Percentiles rank a stretch among this genome's conserved stretches.
Evolutionary conservation across 2,888 invertebrate genomes (phyloP).

Genomic region (Cordilura impudica): DNA sequence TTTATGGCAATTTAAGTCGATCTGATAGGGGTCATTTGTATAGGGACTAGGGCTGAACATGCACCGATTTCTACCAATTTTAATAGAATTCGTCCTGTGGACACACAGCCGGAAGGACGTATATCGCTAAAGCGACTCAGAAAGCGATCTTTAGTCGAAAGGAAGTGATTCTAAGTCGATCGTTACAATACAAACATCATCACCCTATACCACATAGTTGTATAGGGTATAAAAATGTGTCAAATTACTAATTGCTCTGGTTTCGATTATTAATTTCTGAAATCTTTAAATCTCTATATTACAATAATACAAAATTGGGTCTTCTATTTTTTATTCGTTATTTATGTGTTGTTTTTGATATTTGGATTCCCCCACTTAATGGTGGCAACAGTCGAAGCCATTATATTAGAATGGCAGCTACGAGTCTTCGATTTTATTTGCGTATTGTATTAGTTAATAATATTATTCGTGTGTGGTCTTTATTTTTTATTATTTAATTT

Average conservation of each 20-base stretch:
- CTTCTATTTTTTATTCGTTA: neutral
- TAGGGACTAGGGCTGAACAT: no score
- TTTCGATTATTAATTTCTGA: slow-evolving; percentile 28
- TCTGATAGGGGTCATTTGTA: no score
- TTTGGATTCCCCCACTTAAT: slow-evolving; percentile 35
- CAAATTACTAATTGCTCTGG: slow-evolving; percentile 56
- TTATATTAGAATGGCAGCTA: neutral
- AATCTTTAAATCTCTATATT: slow-evolving; percentile 15
- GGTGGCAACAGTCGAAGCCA: neutral
- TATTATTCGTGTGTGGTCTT: slow-evolving; percentile 38
- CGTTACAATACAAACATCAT: no score
- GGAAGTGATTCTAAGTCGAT: no score
- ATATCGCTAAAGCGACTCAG: no score
- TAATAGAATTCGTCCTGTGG: no score
- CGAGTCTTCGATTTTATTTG: neutral
- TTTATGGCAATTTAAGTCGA: no score
- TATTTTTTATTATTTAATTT: slow-evolving; percentile 5
- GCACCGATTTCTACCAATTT: no score
- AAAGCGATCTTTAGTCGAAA: no score
- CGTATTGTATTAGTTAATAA: slow-evolving; percentile 18
- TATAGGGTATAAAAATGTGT: slow-evolving; percentile 56
- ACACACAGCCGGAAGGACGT: no score
- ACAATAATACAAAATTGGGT: slow-evolving; percentile 37
- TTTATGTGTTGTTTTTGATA: neutral
- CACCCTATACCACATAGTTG: slow-evolving; percentile 5